These are phyloP conservation scores for Aldabrachelys gigantea DNA, from an alignment of 2,113 vertebrate species.

Conservation along the genomic window DNA sequence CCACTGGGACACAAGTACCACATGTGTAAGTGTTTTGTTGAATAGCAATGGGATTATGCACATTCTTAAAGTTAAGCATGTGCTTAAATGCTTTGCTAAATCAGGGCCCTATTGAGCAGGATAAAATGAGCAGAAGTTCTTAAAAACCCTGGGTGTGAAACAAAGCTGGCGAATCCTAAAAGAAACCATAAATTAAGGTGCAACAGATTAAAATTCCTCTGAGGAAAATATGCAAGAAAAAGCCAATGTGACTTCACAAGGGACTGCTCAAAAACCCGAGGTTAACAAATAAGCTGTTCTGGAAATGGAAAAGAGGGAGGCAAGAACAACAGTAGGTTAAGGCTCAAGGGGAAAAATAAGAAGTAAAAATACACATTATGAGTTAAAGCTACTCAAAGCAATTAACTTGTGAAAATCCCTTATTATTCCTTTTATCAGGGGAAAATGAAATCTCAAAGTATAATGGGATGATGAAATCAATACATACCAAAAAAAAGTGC, in stretches of 20 bases:
- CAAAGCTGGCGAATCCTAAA: slow-evolving; percentile 18
- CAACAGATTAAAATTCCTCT: slow-evolving; percentile 52
- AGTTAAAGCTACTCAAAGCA: slow-evolving; percentile 33
- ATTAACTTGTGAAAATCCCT: not conserved
- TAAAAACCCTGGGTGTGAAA: slow-evolving; percentile 23
- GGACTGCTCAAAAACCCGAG: slow-evolving; percentile 31
- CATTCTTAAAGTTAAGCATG: slow-evolving; percentile 45
- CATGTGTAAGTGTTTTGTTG: slow-evolving; percentile 12
- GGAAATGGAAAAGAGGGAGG: slow-evolving; percentile 54
- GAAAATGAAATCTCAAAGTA: not conserved
- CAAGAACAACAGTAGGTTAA: slow-evolving; percentile 12
- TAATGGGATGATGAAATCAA: not conserved
- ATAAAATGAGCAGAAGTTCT: not conserved
- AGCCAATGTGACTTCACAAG: slow-evolving; percentile 20
- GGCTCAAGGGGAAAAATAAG: slow-evolving; percentile 28
- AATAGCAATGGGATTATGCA: not conserved
- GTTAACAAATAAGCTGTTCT: slow-evolving; percentile 47
- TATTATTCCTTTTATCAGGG: not conserved
- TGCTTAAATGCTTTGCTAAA: slow-evolving; percentile 39
- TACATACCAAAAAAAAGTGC: fast-evolving
- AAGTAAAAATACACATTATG: not conserved
- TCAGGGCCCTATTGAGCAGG: not conserved
- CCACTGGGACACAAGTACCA: not conserved
- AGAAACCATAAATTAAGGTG: slow-evolving; percentile 34
- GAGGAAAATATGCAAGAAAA: slow-evolving; percentile 11